phyloP scores from a whole-genome alignment of 2,888 invertebrate species.

The Electrophaes corylata region DNA sequence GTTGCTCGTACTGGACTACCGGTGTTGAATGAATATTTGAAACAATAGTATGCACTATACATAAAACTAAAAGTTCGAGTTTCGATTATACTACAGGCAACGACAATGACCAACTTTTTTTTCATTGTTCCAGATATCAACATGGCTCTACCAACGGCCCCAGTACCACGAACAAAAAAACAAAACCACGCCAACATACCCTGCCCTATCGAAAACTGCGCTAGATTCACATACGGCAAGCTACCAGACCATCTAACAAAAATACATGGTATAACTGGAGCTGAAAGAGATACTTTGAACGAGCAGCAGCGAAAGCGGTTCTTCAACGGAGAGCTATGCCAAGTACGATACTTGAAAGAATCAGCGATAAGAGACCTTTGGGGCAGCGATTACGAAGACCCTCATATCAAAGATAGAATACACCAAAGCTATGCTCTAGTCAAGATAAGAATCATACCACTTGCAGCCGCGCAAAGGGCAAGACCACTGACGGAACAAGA shows the following conservation, averaged over 20 bases:
- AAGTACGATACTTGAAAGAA: conserved; percentile 79
- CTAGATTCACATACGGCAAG: conserved; percentile 80
- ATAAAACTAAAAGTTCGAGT: too few relatives aligned
- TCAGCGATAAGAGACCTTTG: conserved; percentile 81
- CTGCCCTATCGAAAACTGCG: conserved; percentile 82
- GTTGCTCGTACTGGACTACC: too few relatives aligned
- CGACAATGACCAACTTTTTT: background rate
- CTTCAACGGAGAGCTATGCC: conserved; percentile 82
- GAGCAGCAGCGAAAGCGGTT: conserved; percentile 80
- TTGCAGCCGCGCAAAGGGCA: conserved; percentile 75
- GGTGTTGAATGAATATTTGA: too few relatives aligned
- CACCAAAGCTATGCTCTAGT: conserved; percentile 80
- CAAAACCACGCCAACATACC: conserved; percentile 83
- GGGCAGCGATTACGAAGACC: conserved; percentile 80
- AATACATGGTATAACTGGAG: conserved; percentile 77
- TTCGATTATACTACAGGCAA: too few relatives aligned
- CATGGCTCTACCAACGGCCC: conserved; percentile 62
- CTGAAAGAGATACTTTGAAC: conserved; percentile 77
- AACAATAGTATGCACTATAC: too few relatives aligned
- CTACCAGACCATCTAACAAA: conserved; percentile 81
- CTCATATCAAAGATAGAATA: conserved; percentile 75
- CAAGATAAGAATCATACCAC: conserved; percentile 79
- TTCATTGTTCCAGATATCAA: conserved; percentile 47
- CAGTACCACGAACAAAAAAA: conserved; percentile 73
- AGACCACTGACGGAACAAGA: conserved; percentile 80